Evolutionary conservation across 2,888 invertebrate genomes (phyloP).

Genomic region (Ennomos fuscantarius): DNA sequence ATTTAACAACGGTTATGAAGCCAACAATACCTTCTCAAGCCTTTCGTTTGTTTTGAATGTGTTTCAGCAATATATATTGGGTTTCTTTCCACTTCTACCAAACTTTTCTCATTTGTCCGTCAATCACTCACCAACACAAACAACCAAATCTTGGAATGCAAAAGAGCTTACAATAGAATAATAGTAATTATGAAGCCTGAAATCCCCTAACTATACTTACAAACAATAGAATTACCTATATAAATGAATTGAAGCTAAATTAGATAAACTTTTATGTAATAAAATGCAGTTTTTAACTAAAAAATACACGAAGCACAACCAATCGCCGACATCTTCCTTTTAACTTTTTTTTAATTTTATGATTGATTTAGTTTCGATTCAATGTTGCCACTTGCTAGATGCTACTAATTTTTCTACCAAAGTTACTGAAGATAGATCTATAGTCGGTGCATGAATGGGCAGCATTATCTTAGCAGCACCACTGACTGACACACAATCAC

Average conservation of each 20-base stretch:
- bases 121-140: conserved; percentile 75
- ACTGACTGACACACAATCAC: too few relatives aligned
- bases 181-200: background rate
- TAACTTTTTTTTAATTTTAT: conserved; percentile 14
- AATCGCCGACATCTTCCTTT: conserved; percentile 71
- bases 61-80: conserved; percentile 47
- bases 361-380: background rate
- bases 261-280: conserved; percentile 4
- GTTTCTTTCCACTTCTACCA: conserved; percentile 66
- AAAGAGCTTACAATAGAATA: conserved; percentile 37
- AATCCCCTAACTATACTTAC: background rate
- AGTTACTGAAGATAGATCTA: too few relatives aligned
- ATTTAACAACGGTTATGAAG: conserved; percentile 17
- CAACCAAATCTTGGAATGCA: conserved; percentile 65
- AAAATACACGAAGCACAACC: conserved; percentile 68
- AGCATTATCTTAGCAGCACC: too few relatives aligned
- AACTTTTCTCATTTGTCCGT: conserved; percentile 69
- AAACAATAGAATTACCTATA: conserved; percentile 6
- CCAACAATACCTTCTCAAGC: conserved; percentile 57
- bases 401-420: too few relatives aligned
- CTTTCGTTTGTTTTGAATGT: conserved; percentile 45
- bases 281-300: conserved; percentile 42
- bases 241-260: conserved; percentile 8
- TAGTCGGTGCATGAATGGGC: too few relatives aligned
- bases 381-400: too few relatives aligned